Evolutionary conservation across 2,888 invertebrate species (phyloP).

Genomic region (Beris morrisii): DNA sequence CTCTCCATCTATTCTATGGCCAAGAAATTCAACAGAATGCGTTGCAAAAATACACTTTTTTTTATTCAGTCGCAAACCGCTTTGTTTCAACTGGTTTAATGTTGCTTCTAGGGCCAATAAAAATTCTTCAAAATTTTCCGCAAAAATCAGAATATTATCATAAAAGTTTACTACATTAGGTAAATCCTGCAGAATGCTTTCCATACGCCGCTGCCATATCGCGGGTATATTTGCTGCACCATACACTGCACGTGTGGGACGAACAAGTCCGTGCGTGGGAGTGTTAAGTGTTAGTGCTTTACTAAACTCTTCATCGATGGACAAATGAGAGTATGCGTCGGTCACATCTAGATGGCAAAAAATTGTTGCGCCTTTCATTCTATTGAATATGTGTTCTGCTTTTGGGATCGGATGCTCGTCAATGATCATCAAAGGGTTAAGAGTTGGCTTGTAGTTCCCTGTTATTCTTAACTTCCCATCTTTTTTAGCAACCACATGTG

Average conservation of each 20-base stretch:
- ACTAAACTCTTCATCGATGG: conserved; percentile 35
- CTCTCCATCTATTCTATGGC: conserved; percentile 29
- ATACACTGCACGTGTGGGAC: conserved; percentile 61
- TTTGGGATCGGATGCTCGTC: conserved; percentile 34
- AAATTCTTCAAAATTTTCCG: conserved; percentile 33
- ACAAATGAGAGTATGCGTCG: conserved; percentile 36
- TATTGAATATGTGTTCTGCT: conserved; percentile 33
- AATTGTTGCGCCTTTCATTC: conserved; percentile 19
- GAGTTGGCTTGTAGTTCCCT: conserved; percentile 34
- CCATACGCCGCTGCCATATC: conserved; percentile 35
- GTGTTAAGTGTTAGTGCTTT: conserved; percentile 30
- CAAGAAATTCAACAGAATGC: conserved; percentile 29
- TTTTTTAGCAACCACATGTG: conserved; percentile 32
- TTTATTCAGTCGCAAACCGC: conserved; percentile 32
- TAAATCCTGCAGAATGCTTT: conserved; percentile 25
- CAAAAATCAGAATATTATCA: conserved; percentile 34
- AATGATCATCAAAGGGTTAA: conserved; percentile 35
- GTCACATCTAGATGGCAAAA: conserved; percentile 35
- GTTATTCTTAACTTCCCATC: conserved; percentile 33
- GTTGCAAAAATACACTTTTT: conserved; percentile 35
- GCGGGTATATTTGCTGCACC: conserved; percentile 11
- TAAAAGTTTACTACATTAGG: conserved; percentile 30
- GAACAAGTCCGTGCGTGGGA: conserved; percentile 32
- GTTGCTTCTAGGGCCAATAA: not conserved
- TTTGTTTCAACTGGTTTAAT: not conserved